Evolutionary conservation across 2,888 invertebrate genomes (phyloP), one percentile per base, ranked within the genome.

Genomic region (Seira musarum): DNA sequence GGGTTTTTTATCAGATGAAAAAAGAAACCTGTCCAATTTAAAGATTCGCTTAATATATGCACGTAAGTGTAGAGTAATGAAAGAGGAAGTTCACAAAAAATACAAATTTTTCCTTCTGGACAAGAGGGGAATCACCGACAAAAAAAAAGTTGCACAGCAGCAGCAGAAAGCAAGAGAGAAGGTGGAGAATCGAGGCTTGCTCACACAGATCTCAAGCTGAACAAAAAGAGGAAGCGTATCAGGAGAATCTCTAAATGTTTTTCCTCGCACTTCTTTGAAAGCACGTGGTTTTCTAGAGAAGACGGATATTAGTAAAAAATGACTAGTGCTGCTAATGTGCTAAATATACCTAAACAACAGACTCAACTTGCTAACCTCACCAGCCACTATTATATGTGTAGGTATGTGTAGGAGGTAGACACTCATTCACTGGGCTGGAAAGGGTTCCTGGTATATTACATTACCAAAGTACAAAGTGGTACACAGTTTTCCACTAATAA

Each of bases 231-330:
- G 68, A 76, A 69, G 60, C 25, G 17, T 61, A 40, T 40, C 13
- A 76, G 30, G 53, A 76, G 77, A 70, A 70, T 69, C 65, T 71
- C 35, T 61, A 19, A 68, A 40, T 30, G 57, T 21, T 76, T 76
- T 63, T 46, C 40, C 40, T 40, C 40, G 6, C 40, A 40, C 40
- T 40, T 49, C 17, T 3, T 24, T 17, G 25, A 69, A 65, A 60
- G 66, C 78, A 78, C 78, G 78, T 78, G 78, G 71, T 71, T 66
- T 75, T 73, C 19, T 57, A 64, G 57, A 70, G 65, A 64, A 77
- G 65, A 77, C 78, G 78, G 78, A 78, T 71, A 69, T 71, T n/a
- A n/a, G n/a, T n/a, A n/a, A n/a, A n/a, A n/a, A n/a, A n/a, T n/a
- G n/a, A n/a, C n/a, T n/a, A n/a, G n/a, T n/a, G n/a, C n/a, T n/a